Evolutionary conservation across 2,113 vertebrate genomes (phyloP), one percentile per base, ranked within the genome.

Genomic region (Calcarius ornatus): DNA sequence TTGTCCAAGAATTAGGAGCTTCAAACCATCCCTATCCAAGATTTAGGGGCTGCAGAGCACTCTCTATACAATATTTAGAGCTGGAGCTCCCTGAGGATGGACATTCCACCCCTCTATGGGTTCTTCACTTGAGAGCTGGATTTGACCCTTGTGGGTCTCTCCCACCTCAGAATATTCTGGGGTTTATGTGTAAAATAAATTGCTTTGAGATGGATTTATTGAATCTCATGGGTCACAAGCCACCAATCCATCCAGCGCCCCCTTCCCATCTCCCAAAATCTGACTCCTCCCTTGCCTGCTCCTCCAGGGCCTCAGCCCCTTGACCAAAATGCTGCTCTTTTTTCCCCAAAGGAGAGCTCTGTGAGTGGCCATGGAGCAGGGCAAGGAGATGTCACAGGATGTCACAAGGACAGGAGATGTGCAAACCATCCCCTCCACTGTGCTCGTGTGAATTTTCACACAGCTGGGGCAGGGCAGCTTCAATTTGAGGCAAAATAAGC

Each of bases 381-480:
- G 25, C 4, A 25, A 33, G 0, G 2, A 38, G 31, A 63, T 47
- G 37, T 10, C 35, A 15, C 11, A 2, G 1, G 11, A 24, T 37
- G 12, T 4, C 21, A 6, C 2, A 2, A 8, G 65, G 13, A 4
- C 33, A 23, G 35, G 7, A 47, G 71, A 24, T 15, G 61, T 15
- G 31, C 21, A 47, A 75, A 28, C 1, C 1, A 47, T 6, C 2
- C 37, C 11, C 57, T 3, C 13, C 15, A 3, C 12, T 0, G 5
- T 22, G 33, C 28, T 70, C 21, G 0, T 18, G 5, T 5, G 33
- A 63, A 54, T 35, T 11, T 30, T 7, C 17, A 28, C 18, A 35
- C 37, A 33, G 12, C 9, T 1, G 1, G 24, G 25, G 11, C 40
- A n/a, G 19, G 42, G 33, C 15, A 69, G 40, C 21, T 10, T 40